These are phyloP conservation scores for Lumbricus terrestris DNA, from an alignment of 2,888 invertebrate genomes.

Conservation along the genomic window DNA sequence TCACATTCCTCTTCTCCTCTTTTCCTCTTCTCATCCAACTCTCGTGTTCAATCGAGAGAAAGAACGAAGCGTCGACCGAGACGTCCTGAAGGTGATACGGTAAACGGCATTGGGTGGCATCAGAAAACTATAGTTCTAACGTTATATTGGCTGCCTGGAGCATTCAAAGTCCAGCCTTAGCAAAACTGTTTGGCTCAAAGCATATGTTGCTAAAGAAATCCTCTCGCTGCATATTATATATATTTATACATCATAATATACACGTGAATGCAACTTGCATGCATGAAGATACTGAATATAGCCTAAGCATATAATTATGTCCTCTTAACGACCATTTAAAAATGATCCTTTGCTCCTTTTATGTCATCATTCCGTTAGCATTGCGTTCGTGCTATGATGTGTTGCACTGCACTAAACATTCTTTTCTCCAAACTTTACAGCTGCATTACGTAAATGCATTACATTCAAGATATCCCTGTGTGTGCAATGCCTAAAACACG, in stretches of 20 bases:
- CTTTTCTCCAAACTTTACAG: background rate
- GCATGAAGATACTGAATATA: background rate
- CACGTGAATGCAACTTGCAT: background rate
- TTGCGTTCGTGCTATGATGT: background rate
- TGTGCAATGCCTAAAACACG: too few species aligned
- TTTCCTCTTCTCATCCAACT: background rate
- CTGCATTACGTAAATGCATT: background rate
- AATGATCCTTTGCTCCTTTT: background rate
- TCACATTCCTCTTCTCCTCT: too few species aligned
- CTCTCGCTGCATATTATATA: background rate
- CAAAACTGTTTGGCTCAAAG: background rate
- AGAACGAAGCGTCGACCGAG: background rate
- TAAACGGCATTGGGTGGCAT: background rate
- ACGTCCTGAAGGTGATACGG: background rate
- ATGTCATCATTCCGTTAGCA: background rate
- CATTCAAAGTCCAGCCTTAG: too few species aligned
- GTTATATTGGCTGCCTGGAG: too few species aligned
- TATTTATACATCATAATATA: background rate
- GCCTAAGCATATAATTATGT: too few species aligned
- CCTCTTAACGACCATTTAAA: background rate
- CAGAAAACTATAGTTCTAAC: background rate
- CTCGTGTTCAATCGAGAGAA: constrained; percentile 11
- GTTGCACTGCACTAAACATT: background rate
- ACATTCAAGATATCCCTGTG: background rate
- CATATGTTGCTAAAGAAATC: background rate